Conservation (phyloP, 37 sponge, comb jelly and placozoan genomes). For the Eunapius fragilis region DNA sequence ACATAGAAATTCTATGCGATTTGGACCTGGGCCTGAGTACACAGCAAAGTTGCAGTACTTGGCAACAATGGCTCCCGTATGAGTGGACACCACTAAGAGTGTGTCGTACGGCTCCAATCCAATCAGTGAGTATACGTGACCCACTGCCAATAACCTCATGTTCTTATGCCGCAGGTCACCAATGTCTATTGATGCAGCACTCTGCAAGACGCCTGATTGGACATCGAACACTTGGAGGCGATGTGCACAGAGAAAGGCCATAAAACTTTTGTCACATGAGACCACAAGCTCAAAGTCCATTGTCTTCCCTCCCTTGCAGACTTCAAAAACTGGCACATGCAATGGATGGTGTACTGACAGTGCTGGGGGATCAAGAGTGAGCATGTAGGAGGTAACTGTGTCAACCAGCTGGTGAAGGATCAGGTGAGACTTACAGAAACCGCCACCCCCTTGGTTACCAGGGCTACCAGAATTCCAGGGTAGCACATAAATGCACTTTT, state of each 20-base stretch:
- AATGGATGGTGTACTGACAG: background rate
- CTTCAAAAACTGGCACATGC: background rate
- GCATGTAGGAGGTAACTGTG: conserved; percentile 4
- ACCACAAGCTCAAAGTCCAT: conserved; percentile 30
- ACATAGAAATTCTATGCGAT: conserved; percentile 38
- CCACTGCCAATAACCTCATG: conserved; percentile 39
- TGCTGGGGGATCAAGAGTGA: background rate
- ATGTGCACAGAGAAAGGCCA: conserved; percentile 31
- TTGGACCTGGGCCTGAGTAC: conserved; percentile 13
- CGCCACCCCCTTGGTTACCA: background rate
- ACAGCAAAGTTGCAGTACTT: conserved; percentile 31
- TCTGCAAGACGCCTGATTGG: background rate
- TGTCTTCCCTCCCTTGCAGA: background rate
- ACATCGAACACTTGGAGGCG: conserved; percentile 30
- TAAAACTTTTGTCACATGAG: conserved; percentile 14
- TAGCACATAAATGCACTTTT: background rate
- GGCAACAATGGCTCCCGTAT: conserved; percentile 33
- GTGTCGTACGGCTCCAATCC: conserved; percentile 31
- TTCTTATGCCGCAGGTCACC: conserved; percentile 13
- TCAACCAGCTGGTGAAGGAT: conserved; percentile 34
- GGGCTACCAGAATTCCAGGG: background rate
- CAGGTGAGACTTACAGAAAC: conserved; percentile 19
- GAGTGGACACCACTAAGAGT: conserved; percentile 21
- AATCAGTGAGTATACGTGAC: conserved; percentile 39
- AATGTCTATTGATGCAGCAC: conserved; percentile 3